phyloP scores from a whole-genome alignment of 2,797 vertebrate genomes.

The Melanotaenia nigrans region DNA sequence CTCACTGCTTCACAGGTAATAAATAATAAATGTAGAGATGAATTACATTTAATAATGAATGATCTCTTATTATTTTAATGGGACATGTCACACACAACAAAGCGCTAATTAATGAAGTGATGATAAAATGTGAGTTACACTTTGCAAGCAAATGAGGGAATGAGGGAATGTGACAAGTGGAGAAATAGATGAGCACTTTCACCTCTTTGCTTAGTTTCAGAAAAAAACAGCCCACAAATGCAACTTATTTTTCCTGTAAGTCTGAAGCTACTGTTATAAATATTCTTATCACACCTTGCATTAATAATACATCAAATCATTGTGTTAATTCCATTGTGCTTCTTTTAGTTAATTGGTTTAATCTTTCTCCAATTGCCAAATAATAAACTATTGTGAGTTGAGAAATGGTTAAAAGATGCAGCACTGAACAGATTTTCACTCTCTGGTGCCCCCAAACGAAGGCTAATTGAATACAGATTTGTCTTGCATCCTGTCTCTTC shows the following conservation, averaged over 20 bases:
- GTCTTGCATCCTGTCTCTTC: background rate
- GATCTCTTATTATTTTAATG: conserved; percentile 54
- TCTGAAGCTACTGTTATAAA: background rate
- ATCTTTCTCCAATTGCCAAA: too few species aligned
- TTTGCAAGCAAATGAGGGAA: background rate
- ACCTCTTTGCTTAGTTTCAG: background rate
- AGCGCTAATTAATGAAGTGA: conserved; percentile 50
- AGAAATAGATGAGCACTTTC: background rate
- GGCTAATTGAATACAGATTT: background rate
- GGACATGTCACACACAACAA: conserved; percentile 54
- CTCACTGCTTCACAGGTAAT: conserved; percentile 34
- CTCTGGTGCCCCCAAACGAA: too few species aligned
- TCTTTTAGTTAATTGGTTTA: too few species aligned
- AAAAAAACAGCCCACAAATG: background rate
- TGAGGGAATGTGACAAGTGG: conserved; percentile 8
- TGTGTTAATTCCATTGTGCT: background rate
- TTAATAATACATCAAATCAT: background rate
- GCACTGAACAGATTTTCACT: too few species aligned
- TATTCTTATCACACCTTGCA: background rate
- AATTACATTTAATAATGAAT: conserved; percentile 68
- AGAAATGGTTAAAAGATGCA: too few species aligned
- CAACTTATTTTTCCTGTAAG: background rate
- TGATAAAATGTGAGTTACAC: conserved; percentile 21
- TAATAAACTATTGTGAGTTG: too few species aligned
- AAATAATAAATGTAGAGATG: conserved; percentile 67